Evolutionary conservation across 2,888 invertebrate species (phyloP).

Genomic region (Trissonchulus latispiculum): DNA sequence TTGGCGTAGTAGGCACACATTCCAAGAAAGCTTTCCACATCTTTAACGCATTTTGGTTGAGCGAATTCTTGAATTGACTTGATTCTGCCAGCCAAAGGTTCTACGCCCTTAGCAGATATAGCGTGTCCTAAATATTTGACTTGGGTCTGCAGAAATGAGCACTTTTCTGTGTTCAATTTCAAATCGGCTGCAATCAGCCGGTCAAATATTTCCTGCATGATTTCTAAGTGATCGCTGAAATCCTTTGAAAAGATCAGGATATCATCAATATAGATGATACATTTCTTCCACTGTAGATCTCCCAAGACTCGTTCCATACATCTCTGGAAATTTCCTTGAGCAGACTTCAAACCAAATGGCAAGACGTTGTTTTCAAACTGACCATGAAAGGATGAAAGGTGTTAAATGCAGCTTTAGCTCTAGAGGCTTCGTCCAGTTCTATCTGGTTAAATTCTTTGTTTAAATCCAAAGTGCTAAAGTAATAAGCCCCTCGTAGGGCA

Average conservation of each 20-base stretch:
- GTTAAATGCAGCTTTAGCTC: neutral
- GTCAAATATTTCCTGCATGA: constrained; percentile 25
- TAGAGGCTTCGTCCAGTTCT: neutral
- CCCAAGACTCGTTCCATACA: neutral
- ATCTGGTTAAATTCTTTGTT: constrained; percentile 1
- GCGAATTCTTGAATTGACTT: constrained; percentile 25
- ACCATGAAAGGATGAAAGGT: constrained; percentile 17
- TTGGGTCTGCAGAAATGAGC: constrained; percentile 16
- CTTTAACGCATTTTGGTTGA: constrained; percentile 24
- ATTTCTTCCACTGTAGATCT: constrained; percentile 1
- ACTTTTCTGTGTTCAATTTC: constrained; percentile 28
- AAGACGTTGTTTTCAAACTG: constrained; percentile 26
- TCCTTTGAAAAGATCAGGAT: constrained; percentile 24
- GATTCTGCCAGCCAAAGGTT: constrained; percentile 22
- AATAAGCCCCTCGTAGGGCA: neutral
- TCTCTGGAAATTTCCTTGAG: constrained; percentile 4
- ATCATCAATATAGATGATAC: constrained; percentile 27
- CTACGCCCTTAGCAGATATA: constrained; percentile 17
- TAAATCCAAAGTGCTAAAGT: constrained; percentile 16
- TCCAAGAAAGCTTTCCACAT: constrained; percentile 29
- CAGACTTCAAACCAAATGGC: constrained; percentile 13
- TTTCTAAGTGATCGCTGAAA: constrained; percentile 23
- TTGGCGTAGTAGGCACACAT: constrained; percentile 27
- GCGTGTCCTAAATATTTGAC: constrained; percentile 26
- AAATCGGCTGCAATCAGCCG: constrained; percentile 23